phyloP scores from a whole-genome alignment of 2,797 vertebrate genomes.

The Arrhamphus sclerolepis region DNA sequence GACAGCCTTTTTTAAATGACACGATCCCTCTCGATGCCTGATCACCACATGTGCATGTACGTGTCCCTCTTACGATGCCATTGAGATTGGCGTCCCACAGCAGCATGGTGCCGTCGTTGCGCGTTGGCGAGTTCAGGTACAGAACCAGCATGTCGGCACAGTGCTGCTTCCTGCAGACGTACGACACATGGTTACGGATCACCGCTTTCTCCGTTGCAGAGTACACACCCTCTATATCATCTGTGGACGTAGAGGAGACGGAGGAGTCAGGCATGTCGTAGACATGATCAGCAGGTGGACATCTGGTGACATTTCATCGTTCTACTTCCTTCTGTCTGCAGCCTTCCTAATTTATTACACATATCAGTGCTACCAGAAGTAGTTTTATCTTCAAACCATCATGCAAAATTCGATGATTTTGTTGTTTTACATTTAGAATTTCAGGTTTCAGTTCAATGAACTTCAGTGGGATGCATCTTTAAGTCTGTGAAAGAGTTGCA shows the following conservation, averaged over 20 bases:
- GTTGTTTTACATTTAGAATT: too few species aligned
- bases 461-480: too few species aligned
- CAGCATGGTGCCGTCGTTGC: conserved; percentile 84
- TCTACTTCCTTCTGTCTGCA: neutral
- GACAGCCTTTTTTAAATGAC: too few species aligned
- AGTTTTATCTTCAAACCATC: too few species aligned
- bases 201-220: conserved; percentile 82
- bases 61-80: conserved; percentile 75
- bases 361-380: too few species aligned
- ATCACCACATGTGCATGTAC: neutral
- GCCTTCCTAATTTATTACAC: too few species aligned
- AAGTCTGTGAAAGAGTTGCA: too few species aligned
- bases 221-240: conserved; percentile 77
- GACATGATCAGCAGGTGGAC: neutral
- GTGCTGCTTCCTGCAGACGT: conserved; percentile 84
- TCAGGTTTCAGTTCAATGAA: too few species aligned
- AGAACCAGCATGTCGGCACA: conserved; percentile 84
- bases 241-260: conserved; percentile 31
- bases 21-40: too few species aligned
- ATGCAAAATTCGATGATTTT: too few species aligned
- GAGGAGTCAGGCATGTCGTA: neutral
- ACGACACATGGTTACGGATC: conserved; percentile 84
- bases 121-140: conserved; percentile 84
- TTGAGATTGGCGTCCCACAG: conserved; percentile 86
- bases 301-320: neutral